Evolutionary conservation across 2,888 invertebrate genomes (phyloP).

Genomic region (Vanessa cardui): DNA sequence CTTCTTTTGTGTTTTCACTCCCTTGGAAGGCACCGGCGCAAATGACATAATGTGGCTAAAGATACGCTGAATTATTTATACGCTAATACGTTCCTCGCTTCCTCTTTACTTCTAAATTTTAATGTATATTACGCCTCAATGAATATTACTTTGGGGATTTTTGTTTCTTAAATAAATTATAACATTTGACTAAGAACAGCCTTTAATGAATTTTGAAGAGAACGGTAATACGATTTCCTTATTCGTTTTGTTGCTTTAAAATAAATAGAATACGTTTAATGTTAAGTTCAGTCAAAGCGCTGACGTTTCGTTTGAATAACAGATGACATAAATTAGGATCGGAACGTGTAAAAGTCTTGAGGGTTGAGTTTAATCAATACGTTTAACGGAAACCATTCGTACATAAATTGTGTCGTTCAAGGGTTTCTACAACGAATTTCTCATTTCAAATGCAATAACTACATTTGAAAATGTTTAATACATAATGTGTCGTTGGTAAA

Average conservation of each 20-base stretch:
- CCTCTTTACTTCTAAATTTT: slow-evolving; percentile 53
- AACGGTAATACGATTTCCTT: slow-evolving; percentile 64
- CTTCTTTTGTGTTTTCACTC: slow-evolving; percentile 82
- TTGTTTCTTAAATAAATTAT: slow-evolving; percentile 80
- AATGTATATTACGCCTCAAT: slow-evolving; percentile 74
- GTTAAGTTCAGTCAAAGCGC: slow-evolving; percentile 51
- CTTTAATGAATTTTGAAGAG: slow-evolving; percentile 78
- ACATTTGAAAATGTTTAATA: too few species aligned
- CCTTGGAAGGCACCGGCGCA: slow-evolving; percentile 76
- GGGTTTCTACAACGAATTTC: too few species aligned
- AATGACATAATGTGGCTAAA: slow-evolving; percentile 80
- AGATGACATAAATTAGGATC: slow-evolving; percentile 23
- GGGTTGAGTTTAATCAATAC: slow-evolving; percentile 16
- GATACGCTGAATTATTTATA: slow-evolving; percentile 82
- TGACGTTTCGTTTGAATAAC: slow-evolving; percentile 47
- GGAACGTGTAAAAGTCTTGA: slow-evolving; percentile 17
- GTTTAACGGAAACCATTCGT: background rate
- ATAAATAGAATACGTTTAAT: slow-evolving; percentile 40
- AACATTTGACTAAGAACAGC: slow-evolving; percentile 73
- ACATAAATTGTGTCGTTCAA: too few species aligned
- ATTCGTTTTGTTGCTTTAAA: slow-evolving; percentile 53
- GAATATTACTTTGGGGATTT: slow-evolving; percentile 79
- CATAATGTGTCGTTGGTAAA: too few species aligned
- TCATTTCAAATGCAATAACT: too few species aligned
- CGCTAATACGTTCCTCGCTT: slow-evolving; percentile 67